Evolutionary conservation across 92 coral and sea anemone species (phyloP), one percentile per base, ranked within the genome.

Genomic region (Phymanthus crucifer): DNA sequence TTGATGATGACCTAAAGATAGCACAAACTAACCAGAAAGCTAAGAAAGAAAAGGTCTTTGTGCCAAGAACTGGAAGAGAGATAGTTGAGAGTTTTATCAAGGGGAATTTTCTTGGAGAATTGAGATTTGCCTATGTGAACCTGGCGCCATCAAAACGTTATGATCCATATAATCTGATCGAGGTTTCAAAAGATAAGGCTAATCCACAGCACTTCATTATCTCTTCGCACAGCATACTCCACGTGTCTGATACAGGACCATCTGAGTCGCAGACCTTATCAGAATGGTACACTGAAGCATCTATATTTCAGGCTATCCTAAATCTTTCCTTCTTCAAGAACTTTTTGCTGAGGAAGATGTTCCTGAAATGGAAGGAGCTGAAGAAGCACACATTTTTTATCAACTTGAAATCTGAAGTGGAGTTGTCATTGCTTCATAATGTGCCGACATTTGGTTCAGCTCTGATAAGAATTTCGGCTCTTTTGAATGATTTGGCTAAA

Each of bases 391-490:
- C 88, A 48, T 92, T 86, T 66, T 96, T 93, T 75, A 78, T 87
- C 47, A 90, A 86, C 70, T 77, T 90, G 11, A 92, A 92, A 74
- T 85, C 89, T 29, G 89, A 88, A 47, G 47, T 96, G 48, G 92
- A 90, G 79, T 77, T 82, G 35, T 83, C 93, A 32, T 77, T 96
- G 40, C 83, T 96, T 40, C 78, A 88, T 67, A 91, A 92, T 87
- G 93, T 89, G 19, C 99, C 98, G 72, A 93, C 94, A 76, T 96
- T 93, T 91, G 98, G 99, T 37, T 96, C 99, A 8, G 99, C 99
- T 26, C 80, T 96, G 85, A 78, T 96, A 64, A 85, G 99, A 27
- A 80, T 96, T 37, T 93, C 94, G 34, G 74, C 89, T 35, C 89
- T 96, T 54, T 84, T 96, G 24, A 92, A 89, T 77, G 99, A 96